phyloP scores from a whole-genome alignment of 2,888 invertebrate species.

The Agrilus biguttatus region DNA sequence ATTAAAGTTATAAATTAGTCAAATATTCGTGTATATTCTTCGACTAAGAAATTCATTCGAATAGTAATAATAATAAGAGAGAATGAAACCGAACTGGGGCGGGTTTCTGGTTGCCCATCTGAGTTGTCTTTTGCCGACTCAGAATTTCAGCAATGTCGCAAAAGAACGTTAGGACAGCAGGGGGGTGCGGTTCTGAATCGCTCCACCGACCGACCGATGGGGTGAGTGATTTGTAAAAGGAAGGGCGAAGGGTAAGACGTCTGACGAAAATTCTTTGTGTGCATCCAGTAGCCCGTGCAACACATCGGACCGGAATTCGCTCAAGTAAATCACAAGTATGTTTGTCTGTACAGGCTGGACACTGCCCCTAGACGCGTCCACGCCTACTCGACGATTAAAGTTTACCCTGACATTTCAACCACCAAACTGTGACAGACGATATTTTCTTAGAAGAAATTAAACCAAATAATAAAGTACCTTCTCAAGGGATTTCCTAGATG shows the following conservation, averaged over 20 bases:
- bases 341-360: conserved; percentile 14
- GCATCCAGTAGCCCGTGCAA: conserved; percentile 25
- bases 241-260: conserved; percentile 22
- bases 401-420: conserved; percentile 12
- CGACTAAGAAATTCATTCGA: no score
- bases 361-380: conserved; percentile 13
- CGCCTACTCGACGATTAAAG: conserved; percentile 10
- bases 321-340: conserved; percentile 22
- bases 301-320: conserved; percentile 21
- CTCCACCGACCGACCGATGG: conserved; percentile 1
- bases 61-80: no score
- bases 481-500: no score
- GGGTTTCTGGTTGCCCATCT: no score
- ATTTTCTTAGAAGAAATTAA: no score
- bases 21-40: no score
- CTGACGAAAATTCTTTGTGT: conserved; percentile 27
- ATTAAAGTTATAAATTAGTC: no score
- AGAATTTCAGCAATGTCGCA: conserved; percentile 2
- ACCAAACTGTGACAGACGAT: no score
- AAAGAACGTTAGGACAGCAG: conserved; percentile 2
- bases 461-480: no score
- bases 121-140: no score
- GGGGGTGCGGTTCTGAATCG: conserved; percentile 3
- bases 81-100: no score
- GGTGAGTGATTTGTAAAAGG: conserved; percentile 13